These are phyloP conservation scores for Antechinus stuartii DNA, from an alignment of 2,113 vertebrate species.

Conservation along the genomic window DNA sequence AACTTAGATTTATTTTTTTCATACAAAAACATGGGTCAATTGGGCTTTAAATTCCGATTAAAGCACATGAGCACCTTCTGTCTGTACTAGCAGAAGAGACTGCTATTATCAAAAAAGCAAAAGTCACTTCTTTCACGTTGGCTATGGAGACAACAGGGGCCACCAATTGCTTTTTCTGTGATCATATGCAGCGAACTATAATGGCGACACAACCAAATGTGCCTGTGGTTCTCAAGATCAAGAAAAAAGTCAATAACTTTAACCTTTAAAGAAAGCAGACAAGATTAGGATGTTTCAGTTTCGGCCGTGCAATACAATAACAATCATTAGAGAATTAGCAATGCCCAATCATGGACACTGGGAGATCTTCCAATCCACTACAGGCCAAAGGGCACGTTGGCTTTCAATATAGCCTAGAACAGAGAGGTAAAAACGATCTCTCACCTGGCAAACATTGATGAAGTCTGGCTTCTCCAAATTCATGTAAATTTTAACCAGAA, in stretches of 20 bases:
- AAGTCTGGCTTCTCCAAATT: constrained; percentile 99
- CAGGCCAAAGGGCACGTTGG: background rate
- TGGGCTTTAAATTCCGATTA: background rate
- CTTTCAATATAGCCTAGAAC: background rate
- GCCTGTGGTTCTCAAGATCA: background rate
- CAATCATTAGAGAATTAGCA: background rate
- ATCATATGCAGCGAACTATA: no score
- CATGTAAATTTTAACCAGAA: constrained; percentile 99
- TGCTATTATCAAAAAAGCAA: background rate
- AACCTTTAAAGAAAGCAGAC: no score
- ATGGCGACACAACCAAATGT: background rate
- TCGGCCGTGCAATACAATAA: background rate
- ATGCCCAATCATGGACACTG: background rate
- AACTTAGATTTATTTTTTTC: background rate
- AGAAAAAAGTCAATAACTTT: no score
- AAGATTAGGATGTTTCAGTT: background rate
- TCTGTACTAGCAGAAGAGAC: background rate
- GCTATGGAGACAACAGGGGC: background rate
- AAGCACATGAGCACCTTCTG: background rate
- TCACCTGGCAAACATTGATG: constrained; percentile 99
- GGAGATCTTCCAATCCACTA: background rate
- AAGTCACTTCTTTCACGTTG: background rate
- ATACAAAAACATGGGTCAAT: background rate
- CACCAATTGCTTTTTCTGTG: background rate
- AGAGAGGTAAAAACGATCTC: background rate